Evolutionary conservation across 2,888 invertebrate genomes (phyloP), one percentile per base, ranked within the genome.

Genomic region (Ectemnius cavifrons): DNA sequence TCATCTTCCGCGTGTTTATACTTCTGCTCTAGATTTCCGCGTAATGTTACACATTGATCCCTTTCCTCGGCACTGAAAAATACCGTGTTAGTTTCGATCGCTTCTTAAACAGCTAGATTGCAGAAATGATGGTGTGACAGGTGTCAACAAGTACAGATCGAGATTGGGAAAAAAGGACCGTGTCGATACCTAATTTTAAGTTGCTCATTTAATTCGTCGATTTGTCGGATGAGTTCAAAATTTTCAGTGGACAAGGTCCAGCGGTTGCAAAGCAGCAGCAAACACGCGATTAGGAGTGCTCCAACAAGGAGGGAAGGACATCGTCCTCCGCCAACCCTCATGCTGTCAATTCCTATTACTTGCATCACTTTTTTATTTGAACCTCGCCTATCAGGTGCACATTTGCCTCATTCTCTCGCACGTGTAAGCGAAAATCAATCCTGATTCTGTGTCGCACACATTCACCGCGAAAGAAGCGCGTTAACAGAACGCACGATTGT

Each of bases 271-370:
- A 88, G 82, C 23, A 91, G 84, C 77, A 91, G 84, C 45, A 91
- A 85, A 71, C 89, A 91, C 16, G 87, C 85, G 16, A 89, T 72
- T 3, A 90, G 67, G 56, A 91, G 86, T 61, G 86, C 88, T 52
- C 87, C 89, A n/a, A 91, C 90, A 52, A 91, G 82, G 71, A 90
- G 81, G 61, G 91, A 88, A 78, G 90, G 90, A 80, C 90, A 91
- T 81, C 91, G 85, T 75, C 90, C 90, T 70, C 90, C 89, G 60
- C 89, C 89, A 71, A 91, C 89, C 80, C 91, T 89, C 91, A 91
- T 90, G 60, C 89, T 86, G 78, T 91, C 91, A 78, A 90, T 85
- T 68, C 87, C 87, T 37, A 37, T 37, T 37, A 37, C 37, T 37
- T 37, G 37, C 90, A 90, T 90, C 73, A 79, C 81, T 84, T 71